Evolutionary conservation across 2,797 vertebrate genomes (phyloP).

Genomic region (Eulemur coronatus): DNA sequence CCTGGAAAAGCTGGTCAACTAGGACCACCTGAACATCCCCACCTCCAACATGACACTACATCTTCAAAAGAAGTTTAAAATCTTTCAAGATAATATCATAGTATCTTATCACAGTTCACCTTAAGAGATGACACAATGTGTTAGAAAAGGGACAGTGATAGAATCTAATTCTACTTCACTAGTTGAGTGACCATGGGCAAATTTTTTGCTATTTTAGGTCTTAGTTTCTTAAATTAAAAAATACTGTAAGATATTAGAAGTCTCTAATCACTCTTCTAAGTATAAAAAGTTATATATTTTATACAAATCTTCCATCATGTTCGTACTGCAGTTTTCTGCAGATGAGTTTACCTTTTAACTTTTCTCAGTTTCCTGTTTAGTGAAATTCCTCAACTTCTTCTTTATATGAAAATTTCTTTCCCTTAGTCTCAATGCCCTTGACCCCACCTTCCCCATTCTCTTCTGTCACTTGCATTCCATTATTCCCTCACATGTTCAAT

Average conservation of each 20-base stretch:
- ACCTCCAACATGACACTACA: neutral
- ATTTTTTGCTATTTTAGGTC: neutral
- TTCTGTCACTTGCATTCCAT: neutral
- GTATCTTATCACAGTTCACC: neutral
- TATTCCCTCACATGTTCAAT: neutral
- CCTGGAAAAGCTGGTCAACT: neutral
- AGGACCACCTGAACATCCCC: neutral
- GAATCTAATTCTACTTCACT: neutral
- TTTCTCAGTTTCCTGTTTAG: neutral
- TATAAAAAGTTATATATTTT: neutral
- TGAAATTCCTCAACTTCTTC: neutral
- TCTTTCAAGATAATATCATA: neutral
- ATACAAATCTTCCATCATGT: neutral
- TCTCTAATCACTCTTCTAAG: neutral
- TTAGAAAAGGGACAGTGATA: neutral
- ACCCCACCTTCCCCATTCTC: neutral
- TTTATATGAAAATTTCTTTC: neutral
- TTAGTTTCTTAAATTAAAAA: slow-evolving; percentile 21
- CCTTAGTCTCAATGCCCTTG: neutral
- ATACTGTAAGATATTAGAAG: neutral
- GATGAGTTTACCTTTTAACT: neutral
- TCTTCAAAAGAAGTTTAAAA: neutral
- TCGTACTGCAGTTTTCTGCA: neutral
- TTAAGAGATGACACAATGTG: neutral
- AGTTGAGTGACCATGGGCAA: neutral